A percentile compares a stretch with the other conserved stretches of the same genome.
Conservation (phyloP, 2,797 vertebrate species). For the Acridotheres tristis region DNA sequence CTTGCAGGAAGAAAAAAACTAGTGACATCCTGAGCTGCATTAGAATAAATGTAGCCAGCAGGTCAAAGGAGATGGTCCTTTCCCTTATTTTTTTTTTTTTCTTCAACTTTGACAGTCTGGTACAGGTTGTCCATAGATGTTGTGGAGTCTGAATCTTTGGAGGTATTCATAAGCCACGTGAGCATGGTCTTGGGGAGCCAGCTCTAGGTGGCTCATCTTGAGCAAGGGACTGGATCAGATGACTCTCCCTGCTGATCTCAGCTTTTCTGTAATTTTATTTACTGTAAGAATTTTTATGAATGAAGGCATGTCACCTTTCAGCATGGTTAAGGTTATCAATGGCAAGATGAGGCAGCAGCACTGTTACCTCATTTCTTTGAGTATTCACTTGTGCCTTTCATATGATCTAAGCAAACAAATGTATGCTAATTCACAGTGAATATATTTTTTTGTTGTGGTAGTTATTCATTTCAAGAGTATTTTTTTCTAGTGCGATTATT, state of each 20-base stretch:
- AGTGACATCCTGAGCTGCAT: background rate
- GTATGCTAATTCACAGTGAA: background rate
- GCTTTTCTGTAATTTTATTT: background rate
- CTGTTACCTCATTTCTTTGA: background rate
- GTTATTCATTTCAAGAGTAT: background rate
- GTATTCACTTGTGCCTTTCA: background rate
- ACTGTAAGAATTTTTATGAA: background rate
- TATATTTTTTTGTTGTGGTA: background rate
- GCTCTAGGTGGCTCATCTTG: background rate
- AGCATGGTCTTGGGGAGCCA: background rate
- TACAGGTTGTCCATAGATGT: background rate
- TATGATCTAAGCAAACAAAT: background rate
- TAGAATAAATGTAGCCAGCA: background rate
- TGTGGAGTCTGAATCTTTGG: background rate
- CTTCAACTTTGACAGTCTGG: background rate
- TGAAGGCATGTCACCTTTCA: background rate
- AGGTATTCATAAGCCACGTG: background rate
- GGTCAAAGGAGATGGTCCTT: background rate
- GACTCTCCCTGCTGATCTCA: background rate
- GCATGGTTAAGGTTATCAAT: background rate
- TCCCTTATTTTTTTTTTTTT: no score
- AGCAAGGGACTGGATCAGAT: background rate
- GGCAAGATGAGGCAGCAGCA: background rate
- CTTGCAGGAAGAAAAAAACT: background rate
- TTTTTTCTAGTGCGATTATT: background rate